Percentiles rank a stretch among this genome's conserved stretches.
Evolutionary conservation across 2,888 invertebrate species (phyloP).

Genomic region (Microchrysa polita): DNA sequence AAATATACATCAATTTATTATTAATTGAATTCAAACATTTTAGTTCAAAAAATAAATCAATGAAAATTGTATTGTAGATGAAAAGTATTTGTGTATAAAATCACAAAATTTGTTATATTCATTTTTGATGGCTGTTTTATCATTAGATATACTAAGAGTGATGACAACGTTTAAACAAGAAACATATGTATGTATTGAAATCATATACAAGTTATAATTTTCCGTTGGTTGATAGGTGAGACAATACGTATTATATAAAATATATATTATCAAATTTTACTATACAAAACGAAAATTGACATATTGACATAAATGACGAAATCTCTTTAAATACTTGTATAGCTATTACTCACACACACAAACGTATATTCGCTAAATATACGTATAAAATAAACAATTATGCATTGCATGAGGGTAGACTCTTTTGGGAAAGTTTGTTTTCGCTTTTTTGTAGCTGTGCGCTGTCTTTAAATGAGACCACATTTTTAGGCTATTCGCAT

Average conservation of each 20-base stretch:
- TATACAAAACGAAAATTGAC: constrained; percentile 30
- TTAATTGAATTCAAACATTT: constrained; percentile 23
- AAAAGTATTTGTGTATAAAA: constrained; percentile 28
- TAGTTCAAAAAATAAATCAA: not conserved
- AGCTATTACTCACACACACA: not conserved
- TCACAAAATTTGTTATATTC: constrained; percentile 44
- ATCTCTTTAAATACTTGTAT: not conserved
- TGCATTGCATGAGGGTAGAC: not conserved
- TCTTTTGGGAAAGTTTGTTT: too few species aligned
- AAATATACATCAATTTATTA: constrained; percentile 9
- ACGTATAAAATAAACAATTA: constrained; percentile 1
- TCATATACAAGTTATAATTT: constrained; percentile 44
- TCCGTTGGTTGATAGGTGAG: constrained; percentile 46
- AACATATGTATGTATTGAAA: not conserved
- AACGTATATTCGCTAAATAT: not conserved
- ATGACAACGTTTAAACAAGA: too few species aligned
- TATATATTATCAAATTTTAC: constrained; percentile 42
- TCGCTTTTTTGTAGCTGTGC: too few species aligned
- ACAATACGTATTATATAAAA: constrained; percentile 49
- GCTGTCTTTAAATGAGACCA: too few species aligned
- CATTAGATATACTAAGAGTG: constrained; percentile 29
- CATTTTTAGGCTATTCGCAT: too few species aligned
- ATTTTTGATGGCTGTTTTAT: constrained; percentile 51
- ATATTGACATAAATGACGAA: too few species aligned
- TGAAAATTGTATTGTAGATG: constrained; percentile 15